A percentile compares a stretch with the other conserved stretches of the same genome.
Conservation (phyloP, 2,888 invertebrate genomes). For the Dendrolimus pini region DNA sequence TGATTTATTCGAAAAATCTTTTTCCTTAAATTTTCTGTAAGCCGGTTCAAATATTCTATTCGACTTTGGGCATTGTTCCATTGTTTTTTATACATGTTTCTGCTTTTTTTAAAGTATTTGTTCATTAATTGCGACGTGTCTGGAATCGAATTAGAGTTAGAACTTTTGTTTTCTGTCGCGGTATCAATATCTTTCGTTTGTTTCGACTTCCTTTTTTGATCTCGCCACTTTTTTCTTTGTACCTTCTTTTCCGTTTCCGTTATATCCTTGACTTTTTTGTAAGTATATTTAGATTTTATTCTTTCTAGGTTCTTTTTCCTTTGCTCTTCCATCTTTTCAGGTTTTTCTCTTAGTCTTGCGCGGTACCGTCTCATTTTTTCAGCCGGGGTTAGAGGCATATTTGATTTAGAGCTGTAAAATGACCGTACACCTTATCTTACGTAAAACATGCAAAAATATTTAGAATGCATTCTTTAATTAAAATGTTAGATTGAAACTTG, state of each 20-base stretch:
- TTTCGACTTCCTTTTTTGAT: slow-evolving; percentile 5
- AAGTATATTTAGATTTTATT: slow-evolving; percentile 1
- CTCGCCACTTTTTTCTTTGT: slow-evolving; percentile 2
- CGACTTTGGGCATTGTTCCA: neutral
- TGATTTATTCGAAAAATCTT: slow-evolving; percentile 2
- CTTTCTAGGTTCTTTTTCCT: slow-evolving; percentile 2
- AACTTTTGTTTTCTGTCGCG: slow-evolving; percentile 6
- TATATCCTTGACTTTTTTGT: neutral
- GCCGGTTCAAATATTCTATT: neutral
- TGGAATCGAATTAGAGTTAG: neutral
- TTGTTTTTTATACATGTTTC: neutral
- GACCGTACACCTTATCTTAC: neutral
- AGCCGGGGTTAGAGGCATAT: slow-evolving; percentile 3
- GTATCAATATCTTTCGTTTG: neutral
- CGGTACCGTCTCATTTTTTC: slow-evolving; percentile 6
- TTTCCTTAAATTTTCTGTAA: neutral
- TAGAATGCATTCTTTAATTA: neutral
- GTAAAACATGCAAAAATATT: neutral
- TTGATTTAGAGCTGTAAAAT: neutral
- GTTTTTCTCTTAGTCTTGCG: slow-evolving; percentile 5
- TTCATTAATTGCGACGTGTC: neutral
- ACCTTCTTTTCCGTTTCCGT: slow-evolving; percentile 5
- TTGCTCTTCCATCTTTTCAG: slow-evolving; percentile 6
- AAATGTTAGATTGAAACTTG: neutral
- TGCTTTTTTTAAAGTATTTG: neutral